phyloP scores from a whole-genome alignment of 2,888 invertebrate species.

The Mesorhabditis belari region DNA sequence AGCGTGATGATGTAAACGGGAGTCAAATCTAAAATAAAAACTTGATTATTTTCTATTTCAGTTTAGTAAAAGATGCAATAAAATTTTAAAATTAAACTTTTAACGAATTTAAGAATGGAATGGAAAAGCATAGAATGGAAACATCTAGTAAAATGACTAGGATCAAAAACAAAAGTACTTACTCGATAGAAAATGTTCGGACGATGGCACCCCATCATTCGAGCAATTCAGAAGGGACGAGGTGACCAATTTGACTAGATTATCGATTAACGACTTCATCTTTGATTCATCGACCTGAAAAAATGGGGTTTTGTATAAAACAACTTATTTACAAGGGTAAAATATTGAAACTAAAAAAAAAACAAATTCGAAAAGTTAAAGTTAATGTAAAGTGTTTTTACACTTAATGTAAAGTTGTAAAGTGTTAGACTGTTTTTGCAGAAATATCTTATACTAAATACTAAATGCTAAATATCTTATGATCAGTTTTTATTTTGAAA shows the following conservation, averaged over 20 bases:
- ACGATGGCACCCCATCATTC: constrained; percentile 26
- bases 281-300: background rate
- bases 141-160: background rate
- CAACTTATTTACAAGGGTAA: no score
- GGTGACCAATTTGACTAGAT: constrained; percentile 36
- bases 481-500: no score
- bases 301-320: background rate
- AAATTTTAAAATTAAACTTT: background rate
- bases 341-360: no score
- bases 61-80: background rate
- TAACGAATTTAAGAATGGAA: background rate
- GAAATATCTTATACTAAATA: no score
- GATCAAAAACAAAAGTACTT: constrained; percentile 6
- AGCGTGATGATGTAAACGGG: constrained; percentile 31
- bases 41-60: background rate
- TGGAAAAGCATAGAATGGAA: background rate
- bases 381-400: no score
- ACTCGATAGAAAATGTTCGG: constrained; percentile 31
- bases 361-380: no score
- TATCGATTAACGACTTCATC: constrained; percentile 12
- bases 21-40: constrained; percentile 18
- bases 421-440: no score
- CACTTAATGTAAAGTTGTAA: no score
- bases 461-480: no score
- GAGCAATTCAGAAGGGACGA: constrained; percentile 41